phyloP scores from a whole-genome alignment of 2,113 vertebrate species.

The Centropristis striata region DNA sequence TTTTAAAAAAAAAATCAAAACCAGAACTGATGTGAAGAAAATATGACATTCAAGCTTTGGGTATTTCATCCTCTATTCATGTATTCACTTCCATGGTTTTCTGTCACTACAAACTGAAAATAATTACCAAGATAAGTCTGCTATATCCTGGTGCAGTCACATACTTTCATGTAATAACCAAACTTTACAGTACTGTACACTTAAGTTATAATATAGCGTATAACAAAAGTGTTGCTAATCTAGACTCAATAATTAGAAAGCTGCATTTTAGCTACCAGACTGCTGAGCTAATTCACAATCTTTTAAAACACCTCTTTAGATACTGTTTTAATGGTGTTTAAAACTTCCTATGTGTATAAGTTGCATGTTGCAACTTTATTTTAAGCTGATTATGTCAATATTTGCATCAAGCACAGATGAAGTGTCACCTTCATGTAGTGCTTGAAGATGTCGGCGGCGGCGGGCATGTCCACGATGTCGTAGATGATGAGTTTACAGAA shows the following conservation, averaged over 20 bases:
- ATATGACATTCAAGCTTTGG: not conserved
- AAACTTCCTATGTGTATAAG: not conserved
- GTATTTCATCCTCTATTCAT: not conserved
- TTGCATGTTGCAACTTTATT: no score
- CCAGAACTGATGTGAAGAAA: not conserved
- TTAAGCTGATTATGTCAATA: not conserved
- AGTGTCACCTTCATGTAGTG: conserved; percentile 98
- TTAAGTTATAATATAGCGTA: not conserved
- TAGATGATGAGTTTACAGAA: conserved; percentile 99
- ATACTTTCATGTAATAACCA: not conserved
- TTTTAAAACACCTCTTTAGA: not conserved
- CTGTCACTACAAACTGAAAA: not conserved
- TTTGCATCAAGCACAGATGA: not conserved
- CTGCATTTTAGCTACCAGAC: no score
- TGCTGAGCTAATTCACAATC: no score
- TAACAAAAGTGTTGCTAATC: not conserved
- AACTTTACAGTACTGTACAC: not conserved
- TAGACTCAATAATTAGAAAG: not conserved
- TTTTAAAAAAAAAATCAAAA: not conserved
- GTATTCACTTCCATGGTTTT: not conserved
- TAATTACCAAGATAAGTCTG: not conserved
- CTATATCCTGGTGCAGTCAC: not conserved
- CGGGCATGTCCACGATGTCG: conserved; percentile 99
- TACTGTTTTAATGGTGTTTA: not conserved
- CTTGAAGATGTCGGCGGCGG: conserved; percentile 99